Percentiles rank a stretch among this genome's conserved stretches.
Evolutionary conservation across 2,797 vertebrate species (phyloP).

Genomic region (Peromyscus attwateri): DNA sequence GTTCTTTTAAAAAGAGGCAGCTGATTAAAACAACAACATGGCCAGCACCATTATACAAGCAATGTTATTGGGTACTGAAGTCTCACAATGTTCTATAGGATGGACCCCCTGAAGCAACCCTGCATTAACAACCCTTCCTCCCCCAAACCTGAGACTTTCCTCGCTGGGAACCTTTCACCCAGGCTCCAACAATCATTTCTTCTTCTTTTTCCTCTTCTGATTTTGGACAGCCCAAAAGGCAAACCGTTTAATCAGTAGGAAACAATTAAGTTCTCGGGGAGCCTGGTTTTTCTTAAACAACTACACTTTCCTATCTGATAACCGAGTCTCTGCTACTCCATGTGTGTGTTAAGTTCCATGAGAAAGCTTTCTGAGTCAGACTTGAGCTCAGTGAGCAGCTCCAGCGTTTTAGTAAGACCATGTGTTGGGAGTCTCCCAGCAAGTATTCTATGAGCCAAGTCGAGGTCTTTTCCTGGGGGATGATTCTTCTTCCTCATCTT

Average conservation of each 20-base stretch:
- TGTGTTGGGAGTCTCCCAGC: constrained; percentile 82
- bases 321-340: constrained; percentile 89
- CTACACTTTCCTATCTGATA: constrained; percentile 90
- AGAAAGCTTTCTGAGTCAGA: constrained; percentile 89
- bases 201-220: constrained; percentile 91
- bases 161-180: constrained; percentile 91
- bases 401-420: constrained; percentile 89
- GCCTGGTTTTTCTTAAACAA: constrained; percentile 85
- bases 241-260: constrained; percentile 88
- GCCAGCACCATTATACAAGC: constrained; percentile 92
- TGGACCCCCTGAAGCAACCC: constrained; percentile 86
- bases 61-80: constrained; percentile 91
- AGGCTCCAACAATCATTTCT: constrained; percentile 90
- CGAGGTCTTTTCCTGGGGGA: constrained; percentile 97
- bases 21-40: constrained; percentile 89
- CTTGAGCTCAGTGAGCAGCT: constrained; percentile 89
- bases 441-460: constrained; percentile 94
- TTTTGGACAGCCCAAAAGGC: constrained; percentile 91
- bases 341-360: constrained; percentile 88
- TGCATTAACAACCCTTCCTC: constrained; percentile 86
- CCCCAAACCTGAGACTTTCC: constrained; percentile 88
- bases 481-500: constrained; percentile 96
- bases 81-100: constrained; percentile 86
- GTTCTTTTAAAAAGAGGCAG: constrained; percentile 87
- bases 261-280: constrained; percentile 90